Percentiles rank a stretch among this genome's conserved stretches.
These are phyloP conservation scores for Cyprinodon variegatus DNA, from an alignment of 2,113 vertebrate genomes.

Conservation along the genomic window DNA sequence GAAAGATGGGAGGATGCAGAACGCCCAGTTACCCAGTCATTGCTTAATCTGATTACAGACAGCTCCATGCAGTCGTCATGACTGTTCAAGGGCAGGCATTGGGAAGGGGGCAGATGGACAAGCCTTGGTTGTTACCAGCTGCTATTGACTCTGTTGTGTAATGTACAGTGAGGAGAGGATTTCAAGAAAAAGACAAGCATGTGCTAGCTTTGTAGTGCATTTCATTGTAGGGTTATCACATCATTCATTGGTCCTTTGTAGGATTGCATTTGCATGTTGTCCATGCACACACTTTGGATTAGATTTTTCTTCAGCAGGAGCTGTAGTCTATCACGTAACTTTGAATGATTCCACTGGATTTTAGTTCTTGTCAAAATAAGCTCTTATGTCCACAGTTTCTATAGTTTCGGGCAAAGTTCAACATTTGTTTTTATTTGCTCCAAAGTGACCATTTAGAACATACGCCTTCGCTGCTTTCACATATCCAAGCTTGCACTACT, in stretches of 20 bases:
- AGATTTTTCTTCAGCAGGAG: neutral
- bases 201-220: constrained; percentile 2
- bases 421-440: too few species aligned
- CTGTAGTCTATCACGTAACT: neutral
- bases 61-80: constrained; percentile 46
- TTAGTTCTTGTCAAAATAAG: neutral
- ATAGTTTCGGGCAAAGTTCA: too few species aligned
- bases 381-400: too few species aligned
- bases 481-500: too few species aligned
- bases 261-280: neutral
- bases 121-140: constrained; percentile 60
- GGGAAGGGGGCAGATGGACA: constrained; percentile 58
- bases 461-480: too few species aligned
- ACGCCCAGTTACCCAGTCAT: constrained; percentile 59
- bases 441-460: too few species aligned
- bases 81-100: constrained; percentile 42
- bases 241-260: neutral
- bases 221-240: neutral
- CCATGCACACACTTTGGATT: neutral
- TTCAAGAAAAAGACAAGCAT: constrained; percentile 27
- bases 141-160: constrained; percentile 64
- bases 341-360: neutral
- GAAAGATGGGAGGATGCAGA: constrained; percentile 52
- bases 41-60: constrained; percentile 74
- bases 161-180: constrained; percentile 36